A percentile compares a stretch with the other conserved stretches of the same genome.
These are phyloP conservation scores for Enteromius treurensis DNA, from an alignment of 2,797 vertebrate species.

Conservation along the genomic window DNA sequence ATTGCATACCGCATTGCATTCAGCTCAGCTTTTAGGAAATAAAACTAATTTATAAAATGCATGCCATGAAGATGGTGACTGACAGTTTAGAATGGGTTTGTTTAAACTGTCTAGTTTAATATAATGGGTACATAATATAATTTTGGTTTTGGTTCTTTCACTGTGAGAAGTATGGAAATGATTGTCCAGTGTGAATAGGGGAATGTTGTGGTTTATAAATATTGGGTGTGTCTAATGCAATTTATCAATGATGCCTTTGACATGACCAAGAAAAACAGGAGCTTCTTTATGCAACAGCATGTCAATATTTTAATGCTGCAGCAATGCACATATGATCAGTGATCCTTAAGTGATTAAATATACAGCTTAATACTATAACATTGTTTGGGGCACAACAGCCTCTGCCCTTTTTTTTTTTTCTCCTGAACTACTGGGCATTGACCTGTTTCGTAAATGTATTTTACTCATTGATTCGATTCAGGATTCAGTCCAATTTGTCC, in stretches of 20 bases:
- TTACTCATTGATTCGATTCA: conserved; percentile 20
- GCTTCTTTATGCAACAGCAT: not conserved
- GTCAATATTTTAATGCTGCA: not conserved
- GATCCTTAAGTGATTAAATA: not conserved
- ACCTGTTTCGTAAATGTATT: conserved; percentile 18
- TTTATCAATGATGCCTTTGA: not conserved
- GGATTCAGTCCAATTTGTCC: conserved; percentile 52
- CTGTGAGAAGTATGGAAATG: conserved; percentile 5
- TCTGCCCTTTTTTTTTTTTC: not conserved
- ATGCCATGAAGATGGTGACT: not conserved
- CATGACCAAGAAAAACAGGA: not conserved
- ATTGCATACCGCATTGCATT: conserved; percentile 52
- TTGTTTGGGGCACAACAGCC: not conserved
- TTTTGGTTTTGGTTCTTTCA: not conserved
- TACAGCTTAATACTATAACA: not conserved
- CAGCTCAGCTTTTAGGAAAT: not conserved
- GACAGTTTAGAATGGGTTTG: not conserved
- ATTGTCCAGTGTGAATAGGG: not conserved
- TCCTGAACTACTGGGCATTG: not conserved
- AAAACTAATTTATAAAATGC: conserved; percentile 10
- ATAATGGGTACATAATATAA: not conserved
- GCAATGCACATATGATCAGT: not conserved
- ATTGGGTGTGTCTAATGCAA: conserved; percentile 9
- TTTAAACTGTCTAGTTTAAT: not conserved
- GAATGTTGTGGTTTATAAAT: not conserved